phyloP scores from a whole-genome alignment of 1,140 invertebrate genomes.

The Trissolcus basalis region DNA sequence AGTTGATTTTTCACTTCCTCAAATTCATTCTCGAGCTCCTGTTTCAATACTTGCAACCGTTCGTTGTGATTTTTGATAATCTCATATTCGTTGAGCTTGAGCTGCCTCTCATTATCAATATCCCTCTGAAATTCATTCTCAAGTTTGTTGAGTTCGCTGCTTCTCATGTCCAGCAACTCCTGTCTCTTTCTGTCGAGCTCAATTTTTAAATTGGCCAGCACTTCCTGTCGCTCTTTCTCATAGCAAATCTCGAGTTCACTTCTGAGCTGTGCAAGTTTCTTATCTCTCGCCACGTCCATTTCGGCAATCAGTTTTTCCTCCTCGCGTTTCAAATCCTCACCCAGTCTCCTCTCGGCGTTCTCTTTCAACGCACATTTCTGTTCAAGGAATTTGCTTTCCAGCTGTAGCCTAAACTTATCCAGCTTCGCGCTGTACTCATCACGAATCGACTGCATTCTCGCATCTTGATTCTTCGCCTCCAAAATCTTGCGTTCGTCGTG shows the following conservation, averaged over 20 bases:
- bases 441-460: slow-evolving; percentile 57
- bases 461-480: slow-evolving; percentile 51
- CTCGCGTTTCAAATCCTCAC: slow-evolving; percentile 69
- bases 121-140: slow-evolving; percentile 66
- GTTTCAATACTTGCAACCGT: slow-evolving; percentile 66
- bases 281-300: slow-evolving; percentile 66
- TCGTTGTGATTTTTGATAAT: slow-evolving; percentile 65
- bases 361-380: slow-evolving; percentile 76
- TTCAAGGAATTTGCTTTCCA: slow-evolving; percentile 74
- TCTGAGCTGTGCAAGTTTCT: slow-evolving; percentile 68
- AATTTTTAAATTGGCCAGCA: slow-evolving; percentile 67
- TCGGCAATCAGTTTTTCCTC: slow-evolving; percentile 70
- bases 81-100: slow-evolving; percentile 65
- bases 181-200: slow-evolving; percentile 68
- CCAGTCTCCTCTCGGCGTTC: slow-evolving; percentile 69
- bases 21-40: slow-evolving; percentile 68
- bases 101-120: slow-evolving; percentile 66
- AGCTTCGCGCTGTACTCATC: slow-evolving; percentile 65
- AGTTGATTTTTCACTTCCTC: slow-evolving; percentile 73
- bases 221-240: slow-evolving; percentile 70
- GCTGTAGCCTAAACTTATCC: slow-evolving; percentile 68
- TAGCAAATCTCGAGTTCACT: slow-evolving; percentile 70
- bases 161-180: slow-evolving; percentile 69
- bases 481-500: slow-evolving; percentile 39
- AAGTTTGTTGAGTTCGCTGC: slow-evolving; percentile 67